Percentiles rank a stretch among this genome's conserved stretches.
phyloP scores from a whole-genome alignment of 2,113 vertebrate species.

The Salvelinus namaycush region DNA sequence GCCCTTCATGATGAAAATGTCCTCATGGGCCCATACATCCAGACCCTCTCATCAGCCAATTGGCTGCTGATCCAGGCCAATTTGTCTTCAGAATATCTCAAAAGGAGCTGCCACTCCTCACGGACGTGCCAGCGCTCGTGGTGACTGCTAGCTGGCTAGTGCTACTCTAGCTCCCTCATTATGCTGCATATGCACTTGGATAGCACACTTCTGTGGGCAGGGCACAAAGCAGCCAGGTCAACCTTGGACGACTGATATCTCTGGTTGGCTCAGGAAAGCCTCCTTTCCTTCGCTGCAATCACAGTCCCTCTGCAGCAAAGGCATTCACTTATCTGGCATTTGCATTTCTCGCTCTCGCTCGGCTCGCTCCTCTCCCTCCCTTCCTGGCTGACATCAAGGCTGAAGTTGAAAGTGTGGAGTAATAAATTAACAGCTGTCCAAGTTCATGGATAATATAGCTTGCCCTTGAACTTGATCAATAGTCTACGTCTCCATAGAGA shows the following conservation, averaged over 20 bases:
- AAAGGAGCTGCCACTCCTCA: slow-evolving; percentile 48
- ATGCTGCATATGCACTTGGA: slow-evolving; percentile 31
- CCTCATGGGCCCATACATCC: slow-evolving; percentile 44
- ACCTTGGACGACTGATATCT: slow-evolving; percentile 60
- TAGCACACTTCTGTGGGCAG: slow-evolving; percentile 46
- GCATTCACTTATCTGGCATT: slow-evolving; percentile 61
- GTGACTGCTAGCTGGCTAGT: not conserved
- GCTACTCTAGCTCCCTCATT: slow-evolving; percentile 13
- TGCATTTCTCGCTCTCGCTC: slow-evolving; percentile 40
- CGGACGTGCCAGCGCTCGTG: not conserved
- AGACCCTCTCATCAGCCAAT: slow-evolving; percentile 60
- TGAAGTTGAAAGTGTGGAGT: slow-evolving; percentile 42
- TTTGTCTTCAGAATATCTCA: slow-evolving; percentile 57
- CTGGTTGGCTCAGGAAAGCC: slow-evolving; percentile 35
- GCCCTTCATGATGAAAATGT: slow-evolving; percentile 58
- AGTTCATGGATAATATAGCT: slow-evolving; percentile 47
- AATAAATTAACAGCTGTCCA: slow-evolving; percentile 53
- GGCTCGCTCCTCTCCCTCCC: not conserved
- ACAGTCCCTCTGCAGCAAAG: slow-evolving; percentile 42
- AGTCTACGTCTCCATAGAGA: slow-evolving; percentile 33
- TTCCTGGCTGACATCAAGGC: slow-evolving; percentile 35
- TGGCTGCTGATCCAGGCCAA: slow-evolving; percentile 57
- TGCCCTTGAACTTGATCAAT: slow-evolving; percentile 56
- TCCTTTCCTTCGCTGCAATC: slow-evolving; percentile 46
- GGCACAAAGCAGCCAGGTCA: slow-evolving; percentile 47